Percentiles rank a stretch among this genome's conserved stretches.
Evolutionary conservation across 1,140 invertebrate genomes (phyloP).

Genomic region (Apis mellifera): DNA sequence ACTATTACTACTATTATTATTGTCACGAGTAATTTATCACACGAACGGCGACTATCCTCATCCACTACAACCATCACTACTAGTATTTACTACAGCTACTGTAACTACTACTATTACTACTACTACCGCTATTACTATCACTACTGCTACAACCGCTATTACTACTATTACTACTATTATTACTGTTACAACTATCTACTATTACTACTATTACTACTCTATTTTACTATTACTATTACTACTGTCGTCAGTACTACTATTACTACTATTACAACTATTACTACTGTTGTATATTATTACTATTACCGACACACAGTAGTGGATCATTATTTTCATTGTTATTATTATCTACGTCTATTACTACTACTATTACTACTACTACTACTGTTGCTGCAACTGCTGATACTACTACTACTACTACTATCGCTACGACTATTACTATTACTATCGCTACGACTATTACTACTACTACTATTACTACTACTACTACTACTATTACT

Average conservation of each 20-base stretch:
- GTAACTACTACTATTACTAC: conserved; percentile 61
- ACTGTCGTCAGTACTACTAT: conserved; percentile 47
- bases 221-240: conserved; percentile 31
- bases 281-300: conserved; percentile 59
- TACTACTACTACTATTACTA: conserved; percentile 50
- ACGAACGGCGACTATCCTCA: neutral
- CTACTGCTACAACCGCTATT: conserved; percentile 57
- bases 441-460: conserved; percentile 45
- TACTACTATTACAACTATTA: conserved; percentile 60
- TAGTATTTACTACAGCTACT: conserved; percentile 45
- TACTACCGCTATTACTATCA: conserved; percentile 62
- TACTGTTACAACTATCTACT: conserved; percentile 53
- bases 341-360: conserved; percentile 54
- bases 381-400: conserved; percentile 60
- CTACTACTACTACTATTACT: conserved; percentile 59
- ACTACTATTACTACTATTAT: conserved; percentile 52
- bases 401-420: conserved; percentile 59
- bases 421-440: no score
- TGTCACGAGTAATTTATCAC: conserved; percentile 21
- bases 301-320: conserved; percentile 59
- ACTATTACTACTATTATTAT: conserved; percentile 41
- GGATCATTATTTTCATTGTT: conserved; percentile 59
- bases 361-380: conserved; percentile 53
- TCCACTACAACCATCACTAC: conserved; percentile 25
- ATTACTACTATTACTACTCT: conserved; percentile 37